Percentiles rank a stretch among this genome's conserved stretches.
Evolutionary conservation across 2,797 vertebrate species (phyloP).

Genomic region (Eremophila alpestris): DNA sequence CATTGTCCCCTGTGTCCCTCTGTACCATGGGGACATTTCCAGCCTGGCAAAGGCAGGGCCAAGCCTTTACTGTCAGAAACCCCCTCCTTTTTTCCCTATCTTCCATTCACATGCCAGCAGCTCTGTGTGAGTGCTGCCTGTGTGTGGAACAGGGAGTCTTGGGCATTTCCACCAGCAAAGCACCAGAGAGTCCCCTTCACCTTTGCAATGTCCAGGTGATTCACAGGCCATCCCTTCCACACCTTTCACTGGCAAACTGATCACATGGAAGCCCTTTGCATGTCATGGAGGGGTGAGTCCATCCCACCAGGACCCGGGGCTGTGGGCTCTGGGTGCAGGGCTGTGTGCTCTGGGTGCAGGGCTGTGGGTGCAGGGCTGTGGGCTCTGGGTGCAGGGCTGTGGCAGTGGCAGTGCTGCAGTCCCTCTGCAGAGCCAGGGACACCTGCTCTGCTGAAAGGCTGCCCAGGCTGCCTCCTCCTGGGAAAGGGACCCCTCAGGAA

Average conservation of each 20-base stretch:
- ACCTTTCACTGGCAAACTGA: background rate
- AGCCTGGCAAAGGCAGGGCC: background rate
- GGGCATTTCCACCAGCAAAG: background rate
- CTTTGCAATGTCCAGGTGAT: background rate
- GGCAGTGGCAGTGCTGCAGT: background rate
- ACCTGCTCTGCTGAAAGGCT: fast-evolving
- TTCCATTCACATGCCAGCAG: background rate
- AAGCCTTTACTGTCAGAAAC: background rate
- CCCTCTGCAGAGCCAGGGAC: background rate
- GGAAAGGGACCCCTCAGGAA: background rate
- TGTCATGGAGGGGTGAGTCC: background rate
- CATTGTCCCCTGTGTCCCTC: background rate
- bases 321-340: background rate
- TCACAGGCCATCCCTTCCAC: background rate
- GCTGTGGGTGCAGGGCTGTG: background rate
- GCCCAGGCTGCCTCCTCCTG: background rate
- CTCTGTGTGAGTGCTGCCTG: background rate
- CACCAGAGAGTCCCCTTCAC: background rate
- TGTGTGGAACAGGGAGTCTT: background rate
- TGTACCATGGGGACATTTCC: background rate
- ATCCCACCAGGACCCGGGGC: fast-evolving
- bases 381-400: background rate
- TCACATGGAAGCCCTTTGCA: background rate
- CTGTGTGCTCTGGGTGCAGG: background rate
- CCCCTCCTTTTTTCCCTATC: background rate